Conservation (phyloP, 2,113 vertebrate genomes). For the Tylochromis polylepis region DNA sequence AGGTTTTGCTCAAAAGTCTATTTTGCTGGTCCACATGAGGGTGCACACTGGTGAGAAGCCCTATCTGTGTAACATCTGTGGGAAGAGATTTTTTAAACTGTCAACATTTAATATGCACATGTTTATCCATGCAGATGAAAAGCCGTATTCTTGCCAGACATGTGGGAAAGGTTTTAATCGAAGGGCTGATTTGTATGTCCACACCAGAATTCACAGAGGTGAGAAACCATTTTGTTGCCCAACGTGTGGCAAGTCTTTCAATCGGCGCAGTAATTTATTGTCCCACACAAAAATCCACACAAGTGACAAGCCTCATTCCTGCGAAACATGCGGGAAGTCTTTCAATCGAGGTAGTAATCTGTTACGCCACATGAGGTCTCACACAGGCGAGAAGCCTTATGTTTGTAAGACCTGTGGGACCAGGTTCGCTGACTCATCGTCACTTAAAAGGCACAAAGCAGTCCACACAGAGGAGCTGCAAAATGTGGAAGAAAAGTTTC, state of each 20-base stretch:
- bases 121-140: neutral
- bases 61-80: neutral
- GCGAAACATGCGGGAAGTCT: neutral
- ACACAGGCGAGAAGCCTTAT: too few species aligned
- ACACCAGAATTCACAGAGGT: neutral
- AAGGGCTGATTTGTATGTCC: neutral
- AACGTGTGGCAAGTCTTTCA: neutral
- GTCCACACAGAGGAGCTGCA: neutral
- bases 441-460: neutral
- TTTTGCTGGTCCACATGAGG: neutral
- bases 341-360: neutral
- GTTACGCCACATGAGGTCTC: too few species aligned
- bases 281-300: neutral
- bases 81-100: neutral
- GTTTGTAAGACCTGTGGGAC: neutral
- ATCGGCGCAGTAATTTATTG: neutral
- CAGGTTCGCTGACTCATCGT: accelerated
- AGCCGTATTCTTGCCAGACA: neutral
- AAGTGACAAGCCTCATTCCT: neutral
- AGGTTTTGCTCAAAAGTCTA: neutral
- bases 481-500: neutral
- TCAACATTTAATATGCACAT: neutral
- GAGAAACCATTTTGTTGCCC: neutral
- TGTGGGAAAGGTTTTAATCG: neutral
- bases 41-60: neutral